phyloP scores from a whole-genome alignment of 2,113 vertebrate species.

The Ploceus nigricollis region DNA sequence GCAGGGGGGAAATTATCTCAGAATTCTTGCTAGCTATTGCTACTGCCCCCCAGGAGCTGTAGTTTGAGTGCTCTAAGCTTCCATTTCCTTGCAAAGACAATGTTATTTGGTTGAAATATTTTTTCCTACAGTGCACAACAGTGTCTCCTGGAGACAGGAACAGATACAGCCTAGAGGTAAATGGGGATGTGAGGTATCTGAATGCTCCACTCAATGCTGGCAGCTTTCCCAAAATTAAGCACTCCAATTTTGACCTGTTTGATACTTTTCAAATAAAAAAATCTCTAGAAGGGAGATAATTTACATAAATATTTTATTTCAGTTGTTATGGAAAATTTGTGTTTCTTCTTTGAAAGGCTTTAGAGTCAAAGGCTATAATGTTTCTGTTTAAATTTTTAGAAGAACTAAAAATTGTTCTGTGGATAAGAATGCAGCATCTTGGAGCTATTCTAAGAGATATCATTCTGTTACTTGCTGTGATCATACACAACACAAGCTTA shows the following conservation, averaged over 20 bases:
- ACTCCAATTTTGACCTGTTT: background rate
- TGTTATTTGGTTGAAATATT: background rate
- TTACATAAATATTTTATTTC: background rate
- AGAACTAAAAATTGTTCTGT: background rate
- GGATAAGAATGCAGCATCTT: background rate
- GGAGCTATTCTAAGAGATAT: background rate
- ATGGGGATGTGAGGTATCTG: background rate
- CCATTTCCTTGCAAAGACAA: background rate
- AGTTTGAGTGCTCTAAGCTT: background rate
- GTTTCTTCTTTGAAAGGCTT: background rate
- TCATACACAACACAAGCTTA: background rate
- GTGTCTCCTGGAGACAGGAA: conserved; percentile 20
- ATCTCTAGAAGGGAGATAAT: background rate
- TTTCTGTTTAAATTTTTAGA: background rate
- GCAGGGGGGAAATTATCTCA: background rate
- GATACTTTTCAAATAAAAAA: background rate
- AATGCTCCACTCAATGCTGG: background rate
- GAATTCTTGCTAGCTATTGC: background rate
- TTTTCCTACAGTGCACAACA: background rate
- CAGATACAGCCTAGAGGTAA: conserved; percentile 19
- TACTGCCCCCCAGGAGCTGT: background rate
- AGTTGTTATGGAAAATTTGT: background rate
- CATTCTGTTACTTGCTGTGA: background rate
- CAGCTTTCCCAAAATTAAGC: background rate
- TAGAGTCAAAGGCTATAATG: background rate